phyloP scores from a whole-genome alignment of 2,113 vertebrate genomes.

The Cisticola juncidis region DNA sequence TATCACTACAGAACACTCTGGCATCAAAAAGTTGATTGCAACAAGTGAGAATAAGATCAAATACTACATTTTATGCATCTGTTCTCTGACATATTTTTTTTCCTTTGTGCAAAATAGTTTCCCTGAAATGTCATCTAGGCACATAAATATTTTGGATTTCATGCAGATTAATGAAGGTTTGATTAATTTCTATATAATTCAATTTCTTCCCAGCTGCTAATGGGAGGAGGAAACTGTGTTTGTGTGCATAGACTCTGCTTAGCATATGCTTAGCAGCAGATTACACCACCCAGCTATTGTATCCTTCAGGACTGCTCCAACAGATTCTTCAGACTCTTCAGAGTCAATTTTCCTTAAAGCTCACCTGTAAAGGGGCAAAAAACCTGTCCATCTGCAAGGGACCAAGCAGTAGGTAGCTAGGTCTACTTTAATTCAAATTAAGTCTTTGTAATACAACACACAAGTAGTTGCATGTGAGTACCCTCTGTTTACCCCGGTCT shows the following conservation, averaged over 20 bases:
- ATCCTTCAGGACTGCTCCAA: background rate
- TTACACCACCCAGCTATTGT: slow-evolving; percentile 38
- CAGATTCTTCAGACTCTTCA: background rate
- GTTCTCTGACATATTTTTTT: background rate
- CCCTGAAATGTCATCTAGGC: background rate
- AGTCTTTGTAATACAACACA: background rate
- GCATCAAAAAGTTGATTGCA: background rate
- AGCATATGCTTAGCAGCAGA: slow-evolving; percentile 30
- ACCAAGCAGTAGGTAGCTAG: background rate
- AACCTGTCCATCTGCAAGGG: background rate
- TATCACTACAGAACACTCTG: background rate
- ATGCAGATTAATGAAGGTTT: background rate
- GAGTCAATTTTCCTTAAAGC: background rate
- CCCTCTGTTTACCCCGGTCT: background rate
- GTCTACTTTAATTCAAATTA: background rate
- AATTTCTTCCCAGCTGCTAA: slow-evolving; percentile 7
- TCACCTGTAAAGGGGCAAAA: background rate
- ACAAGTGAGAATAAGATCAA: background rate
- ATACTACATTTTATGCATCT: background rate
- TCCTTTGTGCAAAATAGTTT: background rate
- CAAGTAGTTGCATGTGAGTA: background rate
- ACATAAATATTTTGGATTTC: background rate
- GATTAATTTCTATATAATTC: background rate
- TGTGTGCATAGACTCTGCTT: background rate
- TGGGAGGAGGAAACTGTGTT: background rate